Percentiles rank a stretch among this genome's conserved stretches.
phyloP scores from a whole-genome alignment of 1,140 invertebrate species.

The Parapsyche elsis region DNA sequence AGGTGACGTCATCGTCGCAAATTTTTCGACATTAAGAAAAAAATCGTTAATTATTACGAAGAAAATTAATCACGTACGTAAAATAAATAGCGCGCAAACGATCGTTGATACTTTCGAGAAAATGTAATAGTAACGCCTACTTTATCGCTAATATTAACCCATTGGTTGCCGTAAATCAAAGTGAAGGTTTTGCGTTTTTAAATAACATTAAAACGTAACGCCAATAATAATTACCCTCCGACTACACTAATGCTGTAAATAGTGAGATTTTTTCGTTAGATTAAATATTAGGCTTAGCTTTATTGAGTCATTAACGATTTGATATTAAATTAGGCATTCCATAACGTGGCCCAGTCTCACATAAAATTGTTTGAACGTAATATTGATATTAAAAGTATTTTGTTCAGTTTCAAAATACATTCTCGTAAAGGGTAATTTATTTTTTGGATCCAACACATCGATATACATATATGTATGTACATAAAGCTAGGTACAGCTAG shows the following conservation, averaged over 20 bases:
- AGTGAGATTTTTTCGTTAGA: neutral
- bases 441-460: too few species aligned
- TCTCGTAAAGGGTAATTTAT: too few species aligned
- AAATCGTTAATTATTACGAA: neutral
- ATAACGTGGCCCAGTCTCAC: neutral
- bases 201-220: neutral
- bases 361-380: neutral
- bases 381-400: too few species aligned
- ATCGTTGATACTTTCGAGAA: too few species aligned
- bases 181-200: conserved; percentile 16
- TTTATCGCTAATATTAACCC: neutral
- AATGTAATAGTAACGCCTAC: too few species aligned
- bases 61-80: neutral
- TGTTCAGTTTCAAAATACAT: too few species aligned
- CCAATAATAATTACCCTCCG: neutral
- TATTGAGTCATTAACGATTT: neutral
- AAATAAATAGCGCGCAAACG: too few species aligned
- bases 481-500: neutral
- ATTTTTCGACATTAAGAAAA: neutral
- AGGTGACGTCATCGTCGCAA: too few species aligned
- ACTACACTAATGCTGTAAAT: neutral
- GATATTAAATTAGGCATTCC: too few species aligned
- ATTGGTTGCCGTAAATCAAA: neutral
- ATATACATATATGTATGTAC: neutral
- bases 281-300: neutral